Percentiles rank a stretch among this genome's conserved stretches.
These are phyloP conservation scores for Neoarius graeffei DNA, from an alignment of 2,113 vertebrate genomes.

Conservation along the genomic window DNA sequence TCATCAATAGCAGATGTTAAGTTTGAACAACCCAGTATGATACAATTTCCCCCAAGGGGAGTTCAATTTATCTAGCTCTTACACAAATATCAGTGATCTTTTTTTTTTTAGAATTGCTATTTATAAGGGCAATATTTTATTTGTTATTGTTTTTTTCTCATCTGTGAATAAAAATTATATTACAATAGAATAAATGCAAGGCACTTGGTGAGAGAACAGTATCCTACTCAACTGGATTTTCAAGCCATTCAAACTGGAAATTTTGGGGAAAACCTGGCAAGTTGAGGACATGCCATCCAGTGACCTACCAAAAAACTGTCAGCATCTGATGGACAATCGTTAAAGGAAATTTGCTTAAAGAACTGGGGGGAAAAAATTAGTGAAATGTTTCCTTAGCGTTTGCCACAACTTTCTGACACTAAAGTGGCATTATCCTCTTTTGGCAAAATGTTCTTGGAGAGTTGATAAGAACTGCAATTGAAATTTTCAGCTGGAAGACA, in stretches of 20 bases:
- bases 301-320: background rate
- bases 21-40: background rate
- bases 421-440: background rate
- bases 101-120: background rate
- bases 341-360: background rate
- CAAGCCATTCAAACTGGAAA: background rate
- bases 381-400: background rate
- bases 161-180: background rate
- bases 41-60: background rate
- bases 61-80: background rate
- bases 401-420: background rate
- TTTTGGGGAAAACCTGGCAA: background rate
- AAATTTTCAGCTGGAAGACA: background rate
- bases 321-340: background rate
- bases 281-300: background rate
- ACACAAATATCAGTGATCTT: background rate
- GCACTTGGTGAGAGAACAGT: background rate
- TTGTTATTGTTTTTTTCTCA: background rate
- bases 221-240: background rate
- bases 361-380: background rate
- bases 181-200: background rate
- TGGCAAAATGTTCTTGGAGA: background rate
- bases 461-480: background rate
- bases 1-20: background rate
- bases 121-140: background rate